Base-by-base conservation (phyloP, 2,797 vertebrate genomes). In the Sebastes oblongus region DNA sequence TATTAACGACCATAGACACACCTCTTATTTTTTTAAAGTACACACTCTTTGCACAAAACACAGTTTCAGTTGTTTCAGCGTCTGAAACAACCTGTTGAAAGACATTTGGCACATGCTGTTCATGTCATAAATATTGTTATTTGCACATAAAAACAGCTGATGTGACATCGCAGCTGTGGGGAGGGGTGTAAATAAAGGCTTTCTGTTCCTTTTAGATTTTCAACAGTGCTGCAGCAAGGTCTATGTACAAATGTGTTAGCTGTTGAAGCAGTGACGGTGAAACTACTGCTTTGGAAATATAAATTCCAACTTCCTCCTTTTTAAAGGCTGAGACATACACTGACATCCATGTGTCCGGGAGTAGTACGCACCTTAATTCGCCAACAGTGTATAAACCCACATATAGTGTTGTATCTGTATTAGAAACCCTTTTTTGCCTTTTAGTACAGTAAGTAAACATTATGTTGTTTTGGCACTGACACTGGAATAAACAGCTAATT, bases 51-150 rank as follows among this genome's bases (percentile, higher is more conserved):
- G 36, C 82, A 92, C 80, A 90, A 80, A 83, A 78, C 78, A 83
- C 59, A 80, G 11, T 46, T 78, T 80, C 22, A 64, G 65, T 67
- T 30, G 50, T 82, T 86, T 87, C 30, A 65, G 29, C 5, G 24
- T 20, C 62, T 76, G 24, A 86, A 84, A 80, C 42, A 77, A 77
- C 25, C 20, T 8, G 13, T 66, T 65, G 9, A 81, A 79, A 88
- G 42, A 86, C 52, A 84, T 73, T 88, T 89, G 83, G 77, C 84
- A 86, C 88, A 86, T 91, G 85, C 85, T 78, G 66, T 70, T 88
- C 55, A 72, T 82, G 61, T 79, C 52, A 59, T 75, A 70, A 89
- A 83, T 71, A 74, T 73, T 50, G 10, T 67, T n/a, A 66, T 71
- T 60, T 25, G 20, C 62, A 60, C 29, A 70, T 14, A 34, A 13